Evolutionary conservation across 2,888 invertebrate genomes (phyloP).

Genomic region (Philaethria dido): DNA sequence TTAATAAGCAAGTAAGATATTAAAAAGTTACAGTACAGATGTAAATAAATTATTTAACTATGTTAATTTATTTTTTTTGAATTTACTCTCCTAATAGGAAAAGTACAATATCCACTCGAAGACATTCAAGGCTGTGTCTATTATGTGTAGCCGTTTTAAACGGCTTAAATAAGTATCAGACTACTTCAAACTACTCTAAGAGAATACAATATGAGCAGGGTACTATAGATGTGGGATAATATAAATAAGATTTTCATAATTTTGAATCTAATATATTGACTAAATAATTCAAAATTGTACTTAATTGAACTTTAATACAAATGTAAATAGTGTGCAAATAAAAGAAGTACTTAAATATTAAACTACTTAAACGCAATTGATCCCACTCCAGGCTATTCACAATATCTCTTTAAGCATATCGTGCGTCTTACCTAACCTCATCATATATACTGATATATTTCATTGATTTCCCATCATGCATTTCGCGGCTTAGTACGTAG

Average conservation of each 20-base stretch:
- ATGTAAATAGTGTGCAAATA: constrained; percentile 12
- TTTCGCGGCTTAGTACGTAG: constrained; percentile 16
- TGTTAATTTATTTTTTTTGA: not conserved
- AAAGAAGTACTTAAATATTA: constrained; percentile 46
- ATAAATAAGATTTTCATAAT: not conserved
- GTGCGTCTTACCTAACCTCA: constrained; percentile 34
- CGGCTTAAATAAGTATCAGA: constrained; percentile 9
- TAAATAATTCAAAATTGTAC: not conserved
- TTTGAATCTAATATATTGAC: not conserved
- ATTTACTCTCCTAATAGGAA: not conserved
- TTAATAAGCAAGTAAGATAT: constrained; percentile 5
- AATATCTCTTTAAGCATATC: constrained; percentile 53
- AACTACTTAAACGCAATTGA: constrained; percentile 80
- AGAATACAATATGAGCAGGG: constrained; percentile 9
- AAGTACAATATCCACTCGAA: constrained; percentile 11
- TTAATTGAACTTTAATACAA: constrained; percentile 3
- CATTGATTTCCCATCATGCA: constrained; percentile 28
- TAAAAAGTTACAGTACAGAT: constrained; percentile 15
- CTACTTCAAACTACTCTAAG: constrained; percentile 15
- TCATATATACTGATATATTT: constrained; percentile 34
- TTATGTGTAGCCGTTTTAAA: constrained; percentile 15
- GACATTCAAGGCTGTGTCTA: not conserved
- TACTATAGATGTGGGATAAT: not conserved
- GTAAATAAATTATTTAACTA: constrained; percentile 11
- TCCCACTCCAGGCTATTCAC: constrained; percentile 80